Base-by-base conservation (phyloP, 1,140 invertebrate genomes). In the Penaeus japonicus region DNA sequence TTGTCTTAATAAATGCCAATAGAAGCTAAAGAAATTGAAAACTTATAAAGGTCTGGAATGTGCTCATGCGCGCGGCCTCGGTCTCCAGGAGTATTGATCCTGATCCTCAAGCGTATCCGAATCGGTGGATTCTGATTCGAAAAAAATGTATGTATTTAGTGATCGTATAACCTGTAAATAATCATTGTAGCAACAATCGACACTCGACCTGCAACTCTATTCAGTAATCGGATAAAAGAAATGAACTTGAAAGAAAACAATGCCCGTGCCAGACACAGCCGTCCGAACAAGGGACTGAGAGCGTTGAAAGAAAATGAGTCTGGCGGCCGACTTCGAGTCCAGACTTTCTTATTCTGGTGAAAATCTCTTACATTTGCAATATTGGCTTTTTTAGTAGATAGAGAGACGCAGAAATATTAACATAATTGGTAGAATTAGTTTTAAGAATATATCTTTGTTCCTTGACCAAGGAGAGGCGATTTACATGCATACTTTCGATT, bases 261-360 rank as follows among this genome's bases (percentile, higher is more conserved):
- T 54, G 83, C 18, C 39, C 24, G 62, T 47, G 24, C 22, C n/a
- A 73, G 62, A n/a, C 54, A 47, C 20, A 39, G 73, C 18, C 27
- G 35, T 30, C 24, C 32, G 78, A 39, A 57, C 54, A 57, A 62
- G 62, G 39, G 62, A 88, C 65, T 30, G 84, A 55, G 84, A 85
- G 75, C 75, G 84, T 85, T 59, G 84, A 85, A 85, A 85, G 84
- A 85, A 85, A 85, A 85, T 85, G 84, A 85, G 84, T 82, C 85
- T 27, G 65, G 35, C 65, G 55, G 80, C 62, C n/a, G 20, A 55
- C 59, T 83, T 83, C 54, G 79, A 88, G 80, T 77, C 85, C 86
- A 88, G 86, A 88, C 86, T 88, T 82, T 88, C 79, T 83, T 88
- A 88, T 88, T 88, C 85, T 88, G 62, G 80, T 30, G 30, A 35